phyloP scores from a whole-genome alignment of 2,797 vertebrate genomes.

The Sebastolobus alascanus region DNA sequence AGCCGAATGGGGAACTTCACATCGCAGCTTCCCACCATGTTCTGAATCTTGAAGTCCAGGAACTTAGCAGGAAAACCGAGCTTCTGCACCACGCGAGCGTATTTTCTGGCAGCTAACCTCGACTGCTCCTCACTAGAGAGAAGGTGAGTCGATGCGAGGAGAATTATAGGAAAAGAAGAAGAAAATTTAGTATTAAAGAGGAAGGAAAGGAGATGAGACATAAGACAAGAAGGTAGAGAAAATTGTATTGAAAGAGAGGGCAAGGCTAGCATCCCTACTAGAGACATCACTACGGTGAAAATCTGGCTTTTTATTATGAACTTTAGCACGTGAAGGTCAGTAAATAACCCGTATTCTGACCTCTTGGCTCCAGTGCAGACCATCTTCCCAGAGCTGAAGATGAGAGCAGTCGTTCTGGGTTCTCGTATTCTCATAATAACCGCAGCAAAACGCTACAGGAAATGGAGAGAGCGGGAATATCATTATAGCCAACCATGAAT shows the following conservation, averaged over 20 bases:
- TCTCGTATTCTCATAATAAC: constrained; percentile 99
- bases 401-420: constrained; percentile 97
- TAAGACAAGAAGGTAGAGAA: too few species aligned
- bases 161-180: background rate
- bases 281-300: background rate
- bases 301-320: background rate
- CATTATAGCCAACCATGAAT: background rate
- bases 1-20: constrained; percentile 98
- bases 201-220: background rate
- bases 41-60: constrained; percentile 99
- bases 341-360: constrained; percentile 71
- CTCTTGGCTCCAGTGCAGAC: constrained; percentile 99
- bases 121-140: constrained; percentile 95
- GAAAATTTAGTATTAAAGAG: background rate
- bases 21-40: constrained; percentile 99
- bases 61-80: constrained; percentile 99
- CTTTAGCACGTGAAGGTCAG: background rate
- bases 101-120: constrained; percentile 96
- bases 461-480: background rate
- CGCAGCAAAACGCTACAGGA: constrained; percentile 96
- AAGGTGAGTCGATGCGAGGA: background rate
- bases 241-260: background rate
- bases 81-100: constrained; percentile 98
- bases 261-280: background rate
- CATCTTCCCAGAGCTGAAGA: constrained; percentile 99